Percentiles rank a stretch among this genome's conserved stretches.
Conservation (phyloP, 2,888 invertebrate species). For the Sesia bembeciformis region DNA sequence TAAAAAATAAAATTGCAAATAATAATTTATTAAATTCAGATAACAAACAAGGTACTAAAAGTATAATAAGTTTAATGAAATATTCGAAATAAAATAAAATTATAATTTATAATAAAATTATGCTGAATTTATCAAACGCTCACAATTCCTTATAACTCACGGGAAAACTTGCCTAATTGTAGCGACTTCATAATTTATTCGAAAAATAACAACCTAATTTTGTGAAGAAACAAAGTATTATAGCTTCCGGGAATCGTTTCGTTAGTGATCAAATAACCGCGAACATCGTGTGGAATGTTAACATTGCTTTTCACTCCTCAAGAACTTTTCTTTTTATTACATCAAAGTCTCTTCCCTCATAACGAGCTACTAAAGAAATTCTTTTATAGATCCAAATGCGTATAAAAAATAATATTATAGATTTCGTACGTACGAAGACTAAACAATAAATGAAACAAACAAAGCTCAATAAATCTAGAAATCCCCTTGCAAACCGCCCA, state of each 20-base stretch:
- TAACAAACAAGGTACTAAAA: conserved; percentile 8
- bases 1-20: too few relatives aligned
- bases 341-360: conserved; percentile 43
- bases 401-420: conserved; percentile 19
- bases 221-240: conserved; percentile 46
- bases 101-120: too few relatives aligned
- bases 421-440: conserved; percentile 10
- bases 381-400: conserved; percentile 19
- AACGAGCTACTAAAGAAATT: conserved; percentile 35
- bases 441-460: conserved; percentile 16
- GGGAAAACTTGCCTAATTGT: conserved; percentile 32
- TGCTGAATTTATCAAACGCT: neutral
- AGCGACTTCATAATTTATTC: conserved; percentile 31
- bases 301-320: conserved; percentile 38
- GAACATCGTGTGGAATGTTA: conserved; percentile 48
- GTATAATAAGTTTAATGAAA: too few relatives aligned
- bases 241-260: conserved; percentile 55
- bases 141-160: conserved; percentile 16
- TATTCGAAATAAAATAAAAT: too few relatives aligned
- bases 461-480: conserved; percentile 51
- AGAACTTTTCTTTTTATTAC: conserved; percentile 40
- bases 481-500: conserved; percentile 50
- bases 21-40: too few relatives aligned
- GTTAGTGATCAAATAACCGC: conserved; percentile 57
- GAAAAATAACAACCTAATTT: conserved; percentile 45